A percentile compares a stretch with the other conserved stretches of the same genome.
Evolutionary conservation across 2,888 invertebrate genomes (phyloP).

Genomic region (Nephrotoma appendiculata): DNA sequence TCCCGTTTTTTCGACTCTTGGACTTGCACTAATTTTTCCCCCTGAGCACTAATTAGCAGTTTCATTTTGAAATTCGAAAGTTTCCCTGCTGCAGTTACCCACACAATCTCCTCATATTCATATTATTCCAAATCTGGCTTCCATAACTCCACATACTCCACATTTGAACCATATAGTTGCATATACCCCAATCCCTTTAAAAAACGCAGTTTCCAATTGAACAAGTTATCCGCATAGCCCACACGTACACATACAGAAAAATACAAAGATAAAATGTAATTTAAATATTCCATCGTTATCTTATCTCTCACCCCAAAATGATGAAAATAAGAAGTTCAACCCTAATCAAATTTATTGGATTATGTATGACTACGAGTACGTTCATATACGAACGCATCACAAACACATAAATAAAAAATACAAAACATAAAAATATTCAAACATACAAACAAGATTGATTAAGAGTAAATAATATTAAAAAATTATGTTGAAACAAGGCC

Average conservation of each 20-base stretch:
- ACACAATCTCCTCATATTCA: not conserved
- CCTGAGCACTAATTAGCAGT: too few species aligned
- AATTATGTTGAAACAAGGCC: not conserved
- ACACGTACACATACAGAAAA: not conserved
- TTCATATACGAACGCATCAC: not conserved
- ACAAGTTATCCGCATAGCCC: not conserved
- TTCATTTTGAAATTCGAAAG: too few species aligned
- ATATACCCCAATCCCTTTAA: not conserved
- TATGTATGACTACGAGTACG: not conserved
- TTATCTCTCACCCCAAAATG: not conserved
- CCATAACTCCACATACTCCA: not conserved
- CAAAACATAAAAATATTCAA: not conserved
- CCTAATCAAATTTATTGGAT: not conserved
- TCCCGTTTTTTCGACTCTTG: too few species aligned
- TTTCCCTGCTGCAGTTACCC: too few species aligned
- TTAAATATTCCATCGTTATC: not conserved
- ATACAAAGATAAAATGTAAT: not conserved
- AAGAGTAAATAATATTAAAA: not conserved
- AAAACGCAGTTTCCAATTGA: not conserved
- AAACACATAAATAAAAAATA: not conserved
- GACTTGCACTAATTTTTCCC: too few species aligned
- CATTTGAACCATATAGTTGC: not conserved
- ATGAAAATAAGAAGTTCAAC: not conserved
- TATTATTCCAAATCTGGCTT: not conserved
- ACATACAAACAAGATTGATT: not conserved